Base-by-base conservation (phyloP, 2,113 vertebrate species). In the Australoheros scitulus region DNA sequence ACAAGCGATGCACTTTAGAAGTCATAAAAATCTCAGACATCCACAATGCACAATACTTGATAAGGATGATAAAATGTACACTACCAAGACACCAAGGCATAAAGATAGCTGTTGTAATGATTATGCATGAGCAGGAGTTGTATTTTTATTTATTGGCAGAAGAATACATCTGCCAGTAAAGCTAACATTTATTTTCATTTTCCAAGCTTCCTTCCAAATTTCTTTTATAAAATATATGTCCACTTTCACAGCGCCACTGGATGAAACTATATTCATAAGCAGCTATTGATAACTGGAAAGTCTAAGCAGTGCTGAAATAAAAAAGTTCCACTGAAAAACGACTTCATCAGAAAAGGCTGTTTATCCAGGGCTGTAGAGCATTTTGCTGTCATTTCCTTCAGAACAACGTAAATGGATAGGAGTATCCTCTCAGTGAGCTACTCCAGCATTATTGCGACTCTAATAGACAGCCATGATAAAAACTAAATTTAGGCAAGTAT, bases 311-410 rank as follows among this genome's bases (percentile, higher is more conserved):
- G 63, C 34, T 61, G 13, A 76, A 75, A 13, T 32, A 29, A 60
- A 65, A 58, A 80, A 60, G 50, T 29, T 14, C 26, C 41, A 34
- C 22, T 24, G 58, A 85, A 72, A 63, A 79, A 75, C 0, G 1
- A 57, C 32, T 75, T 85, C 78, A 1, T 52, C 43, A 72, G 43
- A 11, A 76, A 77, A 56, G 9, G 43, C 43, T 65, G 65, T 82
- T 64, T 34, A 86, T 75, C 34, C 26, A 79, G 72, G 55, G 82
- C 26, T 74, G 76, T 65, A 64, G 81, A 82, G 36, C 63, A 60
- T 3, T 77, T 63, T 15, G 10, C 20, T 18, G 43, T 41, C 18
- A 64, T 22, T 56, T 82, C 70, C 55, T 61, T 81, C 36, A 61
- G 13, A 57, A 36, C 61, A 61, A 79, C 59, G 47, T 77, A 88